These are phyloP conservation scores for Saxidomus purpurata DNA, from an alignment of 1,140 invertebrate genomes.

Conservation along the genomic window DNA sequence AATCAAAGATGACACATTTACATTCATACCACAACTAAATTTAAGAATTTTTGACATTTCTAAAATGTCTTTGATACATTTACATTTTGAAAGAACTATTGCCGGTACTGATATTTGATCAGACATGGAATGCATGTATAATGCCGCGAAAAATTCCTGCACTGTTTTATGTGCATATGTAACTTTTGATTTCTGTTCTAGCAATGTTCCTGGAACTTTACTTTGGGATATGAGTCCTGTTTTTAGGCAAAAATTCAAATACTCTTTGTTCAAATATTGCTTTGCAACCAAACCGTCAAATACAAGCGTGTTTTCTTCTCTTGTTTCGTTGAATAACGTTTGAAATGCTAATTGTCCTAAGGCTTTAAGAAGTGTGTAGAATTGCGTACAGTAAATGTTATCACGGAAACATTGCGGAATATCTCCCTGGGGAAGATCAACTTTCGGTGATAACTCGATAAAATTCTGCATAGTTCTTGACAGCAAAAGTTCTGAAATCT, in stretches of 20 bases:
- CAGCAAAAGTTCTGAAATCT: too few relatives aligned
- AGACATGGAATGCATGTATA: neutral
- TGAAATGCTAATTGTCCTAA: neutral
- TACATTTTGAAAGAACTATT: neutral
- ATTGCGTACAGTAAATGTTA: neutral
- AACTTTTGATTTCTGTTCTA: neutral
- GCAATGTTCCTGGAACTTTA: neutral
- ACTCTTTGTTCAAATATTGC: neutral
- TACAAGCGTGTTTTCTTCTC: neutral
- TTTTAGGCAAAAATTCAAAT: neutral
- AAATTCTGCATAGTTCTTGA: too few relatives aligned
- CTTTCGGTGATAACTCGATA: too few relatives aligned
- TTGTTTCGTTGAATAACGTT: neutral
- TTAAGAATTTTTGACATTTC: neutral
- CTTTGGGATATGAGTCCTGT: neutral
- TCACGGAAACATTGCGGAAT: too few relatives aligned
- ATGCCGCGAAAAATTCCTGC: neutral
- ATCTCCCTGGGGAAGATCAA: too few relatives aligned
- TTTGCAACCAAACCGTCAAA: neutral
- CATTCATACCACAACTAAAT: neutral
- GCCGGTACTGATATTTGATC: too few relatives aligned
- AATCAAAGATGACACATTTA: neutral
- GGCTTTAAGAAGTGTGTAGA: neutral
- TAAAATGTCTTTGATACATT: neutral
- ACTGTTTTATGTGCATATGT: slow-evolving; percentile 12